Evolutionary conservation across 2,888 invertebrate genomes (phyloP).

Genomic region (Platypus cylindrus): DNA sequence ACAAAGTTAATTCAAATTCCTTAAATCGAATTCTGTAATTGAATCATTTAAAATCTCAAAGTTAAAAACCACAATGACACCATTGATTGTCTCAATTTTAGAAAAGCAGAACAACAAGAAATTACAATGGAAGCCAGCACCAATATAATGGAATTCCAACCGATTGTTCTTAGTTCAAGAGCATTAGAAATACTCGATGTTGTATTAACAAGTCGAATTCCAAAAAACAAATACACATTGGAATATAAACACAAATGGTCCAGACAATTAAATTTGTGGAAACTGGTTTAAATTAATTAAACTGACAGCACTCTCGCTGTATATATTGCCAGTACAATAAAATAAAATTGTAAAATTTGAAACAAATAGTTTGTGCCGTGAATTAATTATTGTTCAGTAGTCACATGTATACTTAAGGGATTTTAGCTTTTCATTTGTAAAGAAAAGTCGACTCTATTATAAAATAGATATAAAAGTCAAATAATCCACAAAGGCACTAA

Average conservation of each 20-base stretch:
- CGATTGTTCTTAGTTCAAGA: slow-evolving; percentile 25
- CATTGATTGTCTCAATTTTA: slow-evolving; percentile 22
- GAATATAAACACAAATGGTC: slow-evolving; percentile 26
- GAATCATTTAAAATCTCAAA: too few relatives aligned
- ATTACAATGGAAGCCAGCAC: slow-evolving; percentile 27
- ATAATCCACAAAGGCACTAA: too few relatives aligned
- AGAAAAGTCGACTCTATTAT: too few relatives aligned
- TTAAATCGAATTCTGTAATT: too few relatives aligned
- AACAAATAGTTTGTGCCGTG: too few relatives aligned
- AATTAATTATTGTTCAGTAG: too few relatives aligned
- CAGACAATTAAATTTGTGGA: slow-evolving; percentile 18
- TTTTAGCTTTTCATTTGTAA: too few relatives aligned
- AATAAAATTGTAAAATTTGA: too few relatives aligned
- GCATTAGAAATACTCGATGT: slow-evolving; percentile 29
- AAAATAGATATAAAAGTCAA: too few relatives aligned
- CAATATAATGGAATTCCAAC: slow-evolving; percentile 29
- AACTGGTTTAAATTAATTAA: slow-evolving; percentile 12
- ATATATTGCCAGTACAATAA: not conserved
- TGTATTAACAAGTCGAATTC: slow-evolving; percentile 28
- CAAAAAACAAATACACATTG: slow-evolving; percentile 28
- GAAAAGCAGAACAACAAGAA: slow-evolving; percentile 25
- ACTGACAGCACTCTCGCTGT: not conserved
- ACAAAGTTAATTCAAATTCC: not conserved
- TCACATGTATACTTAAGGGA: too few relatives aligned
- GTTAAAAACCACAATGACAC: too few relatives aligned